Base-by-base conservation (phyloP, 2,797 vertebrate genomes). In the Oceanodroma leucorhoa region DNA sequence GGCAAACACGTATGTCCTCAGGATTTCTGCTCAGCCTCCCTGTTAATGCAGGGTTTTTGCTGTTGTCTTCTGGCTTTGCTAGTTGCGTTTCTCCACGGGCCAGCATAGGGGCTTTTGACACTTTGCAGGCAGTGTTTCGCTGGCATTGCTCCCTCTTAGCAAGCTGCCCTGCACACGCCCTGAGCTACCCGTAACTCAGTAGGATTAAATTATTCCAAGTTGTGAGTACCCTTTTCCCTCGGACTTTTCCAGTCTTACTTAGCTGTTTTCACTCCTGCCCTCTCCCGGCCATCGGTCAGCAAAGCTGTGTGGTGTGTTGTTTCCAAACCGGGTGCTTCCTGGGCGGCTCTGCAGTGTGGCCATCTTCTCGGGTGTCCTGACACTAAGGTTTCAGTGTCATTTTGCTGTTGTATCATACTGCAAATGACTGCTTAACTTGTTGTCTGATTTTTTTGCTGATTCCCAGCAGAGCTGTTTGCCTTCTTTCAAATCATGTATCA, bases 61-160 rank as follows among this genome's bases (percentile, higher is more conserved):
- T 45, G 10, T 50, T 81, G 58, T 22, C n/a, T 87, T 36, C 50
- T 75, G 55, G 40, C 75, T 89, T 78, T 84, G 19, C n/a, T 41
- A 20, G 23, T 27, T 84, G 57, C 11, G 12, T 17, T 53, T 88
- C 65, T 73, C 29, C 24, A 11, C 0, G 2, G 34, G n/a, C 53
- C 14, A 27, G 26, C 2, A 0, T 2, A 50, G 36, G 24, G 55
- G 41, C 30, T 77, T 83, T 70, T 38, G 36, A 6, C 5, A 1
- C 54, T 48, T 45, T 34, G 16, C 0, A 0, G 19, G 13, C 2
- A 1, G 55, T 11, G 17, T 71, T 84, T 58, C 5, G 0, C 24
- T 57, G 62, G 36, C 45, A 23, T 67, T 15, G 10, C 6, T 76
- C 5, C 48, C 9, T 26, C 78, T 82, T 26, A 34, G 71, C 15